A percentile compares a stretch with the other conserved stretches of the same genome.
Evolutionary conservation across 2,888 invertebrate species (phyloP).

Genomic region (Oasisia sp.): DNA sequence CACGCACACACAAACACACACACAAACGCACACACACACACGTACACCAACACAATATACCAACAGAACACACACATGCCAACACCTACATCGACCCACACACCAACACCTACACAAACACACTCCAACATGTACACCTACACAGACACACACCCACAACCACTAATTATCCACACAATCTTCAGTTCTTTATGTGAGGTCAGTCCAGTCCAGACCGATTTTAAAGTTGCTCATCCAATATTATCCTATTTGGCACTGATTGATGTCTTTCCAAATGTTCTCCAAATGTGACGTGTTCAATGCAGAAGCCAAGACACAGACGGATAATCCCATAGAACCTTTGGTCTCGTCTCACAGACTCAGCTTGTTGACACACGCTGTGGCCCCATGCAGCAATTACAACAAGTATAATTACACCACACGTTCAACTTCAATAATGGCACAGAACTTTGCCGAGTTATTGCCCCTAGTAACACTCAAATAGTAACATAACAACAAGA

Average conservation of each 20-base stretch:
- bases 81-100: too few relatives aligned
- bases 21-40: too few relatives aligned
- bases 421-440: neutral
- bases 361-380: neutral
- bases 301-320: neutral
- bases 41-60: too few relatives aligned
- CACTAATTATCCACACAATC: neutral
- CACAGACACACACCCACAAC: neutral
- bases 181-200: neutral
- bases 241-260: neutral
- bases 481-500: neutral
- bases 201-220: neutral
- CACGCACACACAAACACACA: too few relatives aligned
- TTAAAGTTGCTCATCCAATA: neutral
- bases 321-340: neutral
- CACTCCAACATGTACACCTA: neutral
- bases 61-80: too few relatives aligned
- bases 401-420: neutral
- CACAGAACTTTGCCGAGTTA: neutral
- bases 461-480: neutral
- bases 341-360: neutral
- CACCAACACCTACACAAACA: too few relatives aligned
- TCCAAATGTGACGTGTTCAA: neutral
- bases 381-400: neutral
- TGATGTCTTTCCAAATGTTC: neutral